These are phyloP conservation scores for Erannis defoliaria DNA, from an alignment of 2,888 invertebrate genomes.

Conservation along the genomic window DNA sequence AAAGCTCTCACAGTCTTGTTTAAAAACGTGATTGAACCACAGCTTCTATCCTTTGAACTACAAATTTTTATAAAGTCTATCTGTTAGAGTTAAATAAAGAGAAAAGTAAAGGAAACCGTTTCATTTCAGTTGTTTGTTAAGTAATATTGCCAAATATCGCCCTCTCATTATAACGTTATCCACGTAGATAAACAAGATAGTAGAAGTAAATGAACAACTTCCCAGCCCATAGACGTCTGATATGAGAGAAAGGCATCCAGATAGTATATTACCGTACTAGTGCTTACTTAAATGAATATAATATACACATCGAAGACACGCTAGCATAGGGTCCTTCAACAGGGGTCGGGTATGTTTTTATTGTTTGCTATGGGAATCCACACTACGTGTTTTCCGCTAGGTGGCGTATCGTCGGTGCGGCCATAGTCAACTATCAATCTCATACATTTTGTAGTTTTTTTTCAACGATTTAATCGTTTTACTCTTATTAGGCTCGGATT, in stretches of 20 bases:
- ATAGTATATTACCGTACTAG: neutral
- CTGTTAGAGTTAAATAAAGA: neutral
- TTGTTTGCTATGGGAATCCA: too few species aligned
- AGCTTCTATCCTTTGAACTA: neutral
- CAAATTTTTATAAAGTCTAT: too few species aligned
- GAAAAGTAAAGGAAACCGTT: neutral
- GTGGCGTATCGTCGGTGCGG: too few species aligned
- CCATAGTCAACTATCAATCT: too few species aligned
- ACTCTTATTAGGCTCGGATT: too few species aligned
- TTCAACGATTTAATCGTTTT: too few species aligned
- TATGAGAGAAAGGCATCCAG: neutral
- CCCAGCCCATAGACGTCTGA: neutral
- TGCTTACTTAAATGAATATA: neutral
- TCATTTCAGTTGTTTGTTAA: neutral
- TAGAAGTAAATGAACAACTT: neutral
- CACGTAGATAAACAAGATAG: constrained; percentile 2
- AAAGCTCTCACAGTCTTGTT: constrained; percentile 9
- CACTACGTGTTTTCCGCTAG: too few species aligned
- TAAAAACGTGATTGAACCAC: neutral
- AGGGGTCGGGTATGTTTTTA: too few species aligned
- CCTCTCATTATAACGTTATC: neutral
- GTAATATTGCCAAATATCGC: neutral
- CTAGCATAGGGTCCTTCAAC: too few species aligned
- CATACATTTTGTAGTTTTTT: too few species aligned
- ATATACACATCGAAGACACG: neutral